Conservation (phyloP, 2,797 vertebrate genomes). For the Squalus acanthias region DNA sequence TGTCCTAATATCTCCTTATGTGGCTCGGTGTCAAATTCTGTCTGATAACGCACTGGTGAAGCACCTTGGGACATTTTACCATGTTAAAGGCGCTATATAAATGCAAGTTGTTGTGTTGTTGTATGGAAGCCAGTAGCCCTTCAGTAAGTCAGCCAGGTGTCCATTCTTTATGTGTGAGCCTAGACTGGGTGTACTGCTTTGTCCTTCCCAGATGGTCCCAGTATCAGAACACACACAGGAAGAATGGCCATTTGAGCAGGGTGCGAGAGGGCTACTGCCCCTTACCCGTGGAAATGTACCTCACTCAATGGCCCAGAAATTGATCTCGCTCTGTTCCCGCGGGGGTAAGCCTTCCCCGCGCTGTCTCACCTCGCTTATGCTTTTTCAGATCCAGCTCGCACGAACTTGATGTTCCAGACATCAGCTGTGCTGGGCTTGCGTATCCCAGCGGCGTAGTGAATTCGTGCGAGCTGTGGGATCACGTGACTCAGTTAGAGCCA, state of each 20-base stretch:
- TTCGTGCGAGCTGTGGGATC: too few species aligned
- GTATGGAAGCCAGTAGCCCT: neutral
- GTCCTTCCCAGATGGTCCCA: neutral
- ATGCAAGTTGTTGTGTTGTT: neutral
- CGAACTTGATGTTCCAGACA: too few species aligned
- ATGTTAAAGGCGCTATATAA: neutral
- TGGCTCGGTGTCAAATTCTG: neutral
- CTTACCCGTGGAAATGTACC: neutral
- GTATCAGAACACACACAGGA: neutral
- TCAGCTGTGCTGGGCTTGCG: too few species aligned
- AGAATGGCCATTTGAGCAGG: neutral
- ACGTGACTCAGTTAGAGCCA: too few species aligned
- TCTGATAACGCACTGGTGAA: neutral
- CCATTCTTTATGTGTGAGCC: neutral
- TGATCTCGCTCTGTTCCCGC: too few species aligned
- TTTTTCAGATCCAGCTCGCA: too few species aligned
- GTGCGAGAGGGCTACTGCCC: neutral
- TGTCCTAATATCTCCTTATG: neutral
- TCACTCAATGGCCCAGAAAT: too few species aligned
- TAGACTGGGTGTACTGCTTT: neutral
- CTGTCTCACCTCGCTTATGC: too few species aligned
- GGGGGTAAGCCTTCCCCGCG: too few species aligned
- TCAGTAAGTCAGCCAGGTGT: neutral
- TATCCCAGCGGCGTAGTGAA: too few species aligned
- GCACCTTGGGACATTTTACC: neutral